phyloP scores from a whole-genome alignment of 1,140 invertebrate genomes.

The Diabrotica undecimpunctata region DNA sequence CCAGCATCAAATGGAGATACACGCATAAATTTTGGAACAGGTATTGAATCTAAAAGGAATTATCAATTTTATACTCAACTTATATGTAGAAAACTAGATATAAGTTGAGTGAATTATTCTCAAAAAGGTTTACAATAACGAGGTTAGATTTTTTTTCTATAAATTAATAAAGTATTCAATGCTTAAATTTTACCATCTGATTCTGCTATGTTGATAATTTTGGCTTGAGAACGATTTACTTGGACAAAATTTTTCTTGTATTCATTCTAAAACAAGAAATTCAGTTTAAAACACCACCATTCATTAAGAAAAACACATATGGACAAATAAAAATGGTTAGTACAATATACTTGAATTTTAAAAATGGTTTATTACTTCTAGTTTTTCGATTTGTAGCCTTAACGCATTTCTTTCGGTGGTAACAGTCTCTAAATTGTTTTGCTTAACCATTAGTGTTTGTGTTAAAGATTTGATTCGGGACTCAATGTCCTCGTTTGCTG shows the following conservation, averaged over 20 bases:
- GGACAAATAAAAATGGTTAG: too few species aligned
- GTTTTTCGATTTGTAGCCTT: constrained; percentile 71
- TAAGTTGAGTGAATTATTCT: not conserved
- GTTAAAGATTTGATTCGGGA: constrained; percentile 66
- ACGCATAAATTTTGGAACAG: constrained; percentile 67
- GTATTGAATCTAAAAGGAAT: constrained; percentile 55
- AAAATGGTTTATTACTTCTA: constrained; percentile 56
- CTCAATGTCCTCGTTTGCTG: constrained; percentile 57
- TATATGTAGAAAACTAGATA: not conserved
- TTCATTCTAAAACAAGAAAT: constrained; percentile 35
- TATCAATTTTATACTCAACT: constrained; percentile 37
- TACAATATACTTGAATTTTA: too few species aligned
- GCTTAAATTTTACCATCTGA: constrained; percentile 54
- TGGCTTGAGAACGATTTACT: constrained; percentile 35
- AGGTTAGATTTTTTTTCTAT: too few species aligned
- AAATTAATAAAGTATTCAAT: not conserved
- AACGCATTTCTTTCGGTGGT: constrained; percentile 79
- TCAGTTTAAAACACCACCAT: not conserved
- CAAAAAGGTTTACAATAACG: too few species aligned
- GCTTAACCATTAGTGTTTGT: constrained; percentile 77
- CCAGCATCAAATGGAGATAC: constrained; percentile 76
- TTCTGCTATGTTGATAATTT: constrained; percentile 58
- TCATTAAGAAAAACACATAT: not conserved
- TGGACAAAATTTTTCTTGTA: constrained; percentile 35
- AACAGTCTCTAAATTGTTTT: constrained; percentile 70